These are phyloP conservation scores for Mustela nigripes DNA, from an alignment of 2,113 vertebrate species.

Conservation along the genomic window DNA sequence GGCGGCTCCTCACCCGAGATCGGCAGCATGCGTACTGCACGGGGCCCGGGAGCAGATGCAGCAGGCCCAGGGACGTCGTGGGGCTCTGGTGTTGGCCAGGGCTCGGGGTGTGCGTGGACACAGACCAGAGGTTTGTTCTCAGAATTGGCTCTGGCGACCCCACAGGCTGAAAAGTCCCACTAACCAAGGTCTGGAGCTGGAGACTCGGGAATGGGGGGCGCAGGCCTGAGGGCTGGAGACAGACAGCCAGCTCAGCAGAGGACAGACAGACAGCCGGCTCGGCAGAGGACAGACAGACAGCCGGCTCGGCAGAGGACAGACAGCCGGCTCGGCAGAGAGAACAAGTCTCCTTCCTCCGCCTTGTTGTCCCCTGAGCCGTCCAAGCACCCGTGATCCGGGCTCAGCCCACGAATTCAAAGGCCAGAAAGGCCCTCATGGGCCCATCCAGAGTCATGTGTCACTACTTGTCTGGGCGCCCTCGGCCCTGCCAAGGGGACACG, in stretches of 20 bases:
- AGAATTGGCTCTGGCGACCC: not conserved
- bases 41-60: too few species aligned
- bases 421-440: not conserved
- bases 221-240: not conserved
- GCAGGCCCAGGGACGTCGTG: not conserved
- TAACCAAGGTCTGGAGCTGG: not conserved
- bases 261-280: too few species aligned
- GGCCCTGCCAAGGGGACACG: not conserved
- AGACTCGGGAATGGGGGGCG: not conserved
- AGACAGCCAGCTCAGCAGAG: not conserved
- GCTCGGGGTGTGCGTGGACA: rapidly evolving
- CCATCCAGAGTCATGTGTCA: not conserved
- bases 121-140: not conserved
- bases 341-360: not conserved
- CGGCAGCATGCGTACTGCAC: not conserved
- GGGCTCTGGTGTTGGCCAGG: not conserved
- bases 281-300: too few species aligned
- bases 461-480: not conserved
- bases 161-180: not conserved
- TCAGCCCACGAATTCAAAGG: not conserved
- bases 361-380: not conserved
- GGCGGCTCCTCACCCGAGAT: not conserved
- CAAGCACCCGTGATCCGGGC: not conserved
- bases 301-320: not conserved
- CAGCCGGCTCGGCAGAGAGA: not conserved